Evolutionary conservation across 2,113 vertebrate species (phyloP).

Genomic region (Hemiscyllium ocellatum): DNA sequence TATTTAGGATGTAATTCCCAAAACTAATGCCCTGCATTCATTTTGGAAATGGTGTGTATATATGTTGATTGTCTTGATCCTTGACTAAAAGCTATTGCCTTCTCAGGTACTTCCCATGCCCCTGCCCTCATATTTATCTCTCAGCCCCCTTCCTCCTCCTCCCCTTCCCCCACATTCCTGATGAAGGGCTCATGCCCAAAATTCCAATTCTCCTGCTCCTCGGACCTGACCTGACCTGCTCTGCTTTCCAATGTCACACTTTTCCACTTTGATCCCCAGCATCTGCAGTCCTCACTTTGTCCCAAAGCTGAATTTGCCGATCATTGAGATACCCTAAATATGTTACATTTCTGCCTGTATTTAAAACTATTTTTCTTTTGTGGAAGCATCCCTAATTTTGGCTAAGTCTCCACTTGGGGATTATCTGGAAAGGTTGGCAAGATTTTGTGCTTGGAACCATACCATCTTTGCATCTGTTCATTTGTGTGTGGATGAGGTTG

Average conservation of each 20-base stretch:
- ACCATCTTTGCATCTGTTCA: background rate
- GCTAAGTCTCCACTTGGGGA: background rate
- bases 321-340: background rate
- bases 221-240: no score
- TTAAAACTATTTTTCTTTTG: background rate
- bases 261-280: no score
- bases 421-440: background rate
- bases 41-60: background rate
- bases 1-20: background rate
- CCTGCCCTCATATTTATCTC: no score
- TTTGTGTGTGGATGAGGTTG: background rate
- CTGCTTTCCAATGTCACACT: no score
- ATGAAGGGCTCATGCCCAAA: no score
- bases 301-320: background rate
- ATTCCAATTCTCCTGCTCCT: no score
- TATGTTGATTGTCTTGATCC: background rate
- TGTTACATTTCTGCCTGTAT: background rate
- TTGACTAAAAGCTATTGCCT: background rate
- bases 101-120: no score
- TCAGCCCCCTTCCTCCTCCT: no score
- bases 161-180: no score
- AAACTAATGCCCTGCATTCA: background rate
- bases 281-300: no score
- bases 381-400: background rate
- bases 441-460: background rate